Evolutionary conservation across 2,888 invertebrate species (phyloP), one percentile per base, ranked within the genome.

Genomic region (Hypsopygia costalis): DNA sequence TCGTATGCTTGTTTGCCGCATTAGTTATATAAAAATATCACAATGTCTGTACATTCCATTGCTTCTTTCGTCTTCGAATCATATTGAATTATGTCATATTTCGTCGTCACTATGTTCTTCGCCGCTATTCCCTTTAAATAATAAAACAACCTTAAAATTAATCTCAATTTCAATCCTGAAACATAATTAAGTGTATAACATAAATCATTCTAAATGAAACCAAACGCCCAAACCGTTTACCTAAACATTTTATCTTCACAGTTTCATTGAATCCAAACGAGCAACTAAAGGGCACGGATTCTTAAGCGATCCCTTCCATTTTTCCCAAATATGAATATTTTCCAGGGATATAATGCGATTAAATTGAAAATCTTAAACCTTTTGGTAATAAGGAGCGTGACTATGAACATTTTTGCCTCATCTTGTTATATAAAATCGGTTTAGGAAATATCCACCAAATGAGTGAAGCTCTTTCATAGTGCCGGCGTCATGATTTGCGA

Each of bases 361-460:
- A 82, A 77, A 81, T 77, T 75, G 81, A 81, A 80, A 81, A 77
- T 68, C 62, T 72, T 75, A 73, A 79, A 69, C 70, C 74, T 68
- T 72, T 50, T 49, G 62, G 83, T 82, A 86, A 86, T 86, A 86
- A 82, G 76, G 57, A 69, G 74, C 86, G 77, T 87, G 87, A 87
- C 86, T 79, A 47, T 62, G 73, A 71, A 76, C 72, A 77, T 78
- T 82, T 78, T 68, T 58, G 62, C 68, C 74, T 69, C 73, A 72
- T 77, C 76, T 71, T 62, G 64, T 78, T 70, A 79, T 80, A 85
- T 83, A 81, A 81, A 81, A 76, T 48, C 52, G 52, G 49, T 51
- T 51, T 45, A 45, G 62, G 55, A 52, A 59, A 55, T 57, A 49
- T 49, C 56, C 46, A 58, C 55, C 66, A 67, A 71, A 73, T 64